Conservation (phyloP, 2,888 invertebrate genomes). For the Caenorhabditis sp. region DNA sequence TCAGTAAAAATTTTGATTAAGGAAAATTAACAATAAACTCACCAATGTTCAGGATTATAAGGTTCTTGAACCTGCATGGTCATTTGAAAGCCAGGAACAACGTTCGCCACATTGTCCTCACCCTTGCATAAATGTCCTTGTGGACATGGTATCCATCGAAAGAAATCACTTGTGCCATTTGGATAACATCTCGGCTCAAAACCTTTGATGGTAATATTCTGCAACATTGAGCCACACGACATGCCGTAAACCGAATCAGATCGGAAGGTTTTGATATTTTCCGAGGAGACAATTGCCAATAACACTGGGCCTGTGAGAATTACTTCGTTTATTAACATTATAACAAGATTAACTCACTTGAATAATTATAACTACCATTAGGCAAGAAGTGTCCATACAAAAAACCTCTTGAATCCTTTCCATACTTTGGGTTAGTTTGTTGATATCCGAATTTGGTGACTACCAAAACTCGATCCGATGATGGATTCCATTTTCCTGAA, state of each 20-base stretch:
- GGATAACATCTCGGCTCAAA: conserved; percentile 77
- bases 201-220: conserved; percentile 82
- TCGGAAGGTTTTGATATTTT: conserved; percentile 46
- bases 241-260: conserved; percentile 43
- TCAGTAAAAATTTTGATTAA: neutral
- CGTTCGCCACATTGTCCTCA: conserved; percentile 85
- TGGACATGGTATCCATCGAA: conserved; percentile 63
- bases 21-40: conserved; percentile 4
- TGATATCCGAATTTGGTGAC: conserved; percentile 94
- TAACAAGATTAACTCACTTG: conserved; percentile 21
- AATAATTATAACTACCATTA: conserved; percentile 22
- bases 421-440: conserved; percentile 87
- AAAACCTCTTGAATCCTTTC: conserved; percentile 88
- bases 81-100: conserved; percentile 87
- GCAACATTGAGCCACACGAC: conserved; percentile 50
- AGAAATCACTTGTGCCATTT: conserved; percentile 54
- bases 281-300: conserved; percentile 50
- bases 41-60: conserved; percentile 83
- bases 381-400: conserved; percentile 91
- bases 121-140: conserved; percentile 72
- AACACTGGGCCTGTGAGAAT: conserved; percentile 39
- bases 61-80: conserved; percentile 90
- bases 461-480: conserved; percentile 74
- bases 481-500: conserved; percentile 41
- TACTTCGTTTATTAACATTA: neutral